A percentile compares a stretch with the other conserved stretches of the same genome.
phyloP scores from a whole-genome alignment of 1,140 invertebrate species.

The Zaprionus tsacasi region DNA sequence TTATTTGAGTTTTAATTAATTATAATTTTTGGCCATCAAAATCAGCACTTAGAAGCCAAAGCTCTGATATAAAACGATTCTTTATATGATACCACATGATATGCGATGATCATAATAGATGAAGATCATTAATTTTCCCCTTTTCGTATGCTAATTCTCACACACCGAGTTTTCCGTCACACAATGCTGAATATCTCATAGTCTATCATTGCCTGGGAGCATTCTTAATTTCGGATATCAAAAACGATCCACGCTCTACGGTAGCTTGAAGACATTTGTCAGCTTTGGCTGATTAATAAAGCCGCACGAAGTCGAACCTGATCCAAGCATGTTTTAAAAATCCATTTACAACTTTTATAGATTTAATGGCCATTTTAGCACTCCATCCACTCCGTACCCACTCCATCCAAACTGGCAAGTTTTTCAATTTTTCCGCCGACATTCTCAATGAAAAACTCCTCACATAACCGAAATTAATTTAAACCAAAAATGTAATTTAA shows the following conservation, averaged over 20 bases:
- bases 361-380: conserved; percentile 49
- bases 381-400: conserved; percentile 16
- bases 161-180: not conserved
- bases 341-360: conserved; percentile 48
- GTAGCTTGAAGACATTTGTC: conserved; percentile 51
- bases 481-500: conserved; percentile 44
- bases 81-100: conserved; percentile 3
- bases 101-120: not conserved
- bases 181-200: conserved; percentile 35
- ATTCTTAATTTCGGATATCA: conserved; percentile 14
- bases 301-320: conserved; percentile 28
- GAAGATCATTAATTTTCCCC: conserved; percentile 6
- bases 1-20: not conserved
- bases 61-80: not conserved
- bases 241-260: conserved; percentile 7
- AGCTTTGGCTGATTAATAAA: conserved; percentile 35
- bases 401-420: conserved; percentile 10
- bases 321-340: conserved; percentile 39
- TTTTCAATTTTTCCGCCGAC: conserved; percentile 35
- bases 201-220: conserved; percentile 25
- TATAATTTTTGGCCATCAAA: not conserved
- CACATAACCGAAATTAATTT: conserved; percentile 45
- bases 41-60: not conserved
- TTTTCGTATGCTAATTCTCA: not conserved
- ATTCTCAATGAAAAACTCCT: conserved; percentile 20